Conservation (phyloP, 1,140 invertebrate species). For the Macrotrachela quadricornifera region DNA sequence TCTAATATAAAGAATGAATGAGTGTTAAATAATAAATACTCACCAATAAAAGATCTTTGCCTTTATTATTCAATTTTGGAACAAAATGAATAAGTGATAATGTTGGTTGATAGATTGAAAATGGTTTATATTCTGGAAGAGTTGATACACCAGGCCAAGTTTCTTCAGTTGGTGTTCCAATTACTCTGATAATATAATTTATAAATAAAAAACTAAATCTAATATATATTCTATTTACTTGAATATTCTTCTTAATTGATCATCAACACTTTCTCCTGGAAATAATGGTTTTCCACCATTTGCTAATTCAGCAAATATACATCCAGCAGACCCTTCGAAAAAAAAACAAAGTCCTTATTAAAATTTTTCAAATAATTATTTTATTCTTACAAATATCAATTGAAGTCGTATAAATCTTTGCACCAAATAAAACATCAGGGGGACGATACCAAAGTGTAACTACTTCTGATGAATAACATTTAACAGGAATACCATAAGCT, state of each 20-base stretch:
- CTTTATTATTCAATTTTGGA: conserved; percentile 73
- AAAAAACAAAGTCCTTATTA: too few relatives aligned
- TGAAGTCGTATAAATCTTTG: conserved; percentile 92
- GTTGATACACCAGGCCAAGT: conserved; percentile 78
- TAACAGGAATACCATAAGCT: conserved; percentile 94
- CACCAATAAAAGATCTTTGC: conserved; percentile 67
- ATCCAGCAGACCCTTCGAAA: conserved; percentile 37
- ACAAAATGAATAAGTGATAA: conserved; percentile 42
- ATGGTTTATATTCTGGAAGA: conserved; percentile 75
- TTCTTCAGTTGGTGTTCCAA: conserved; percentile 67
- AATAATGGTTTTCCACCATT: conserved; percentile 64
- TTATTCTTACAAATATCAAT: conserved; percentile 90
- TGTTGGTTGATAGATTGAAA: conserved; percentile 16
- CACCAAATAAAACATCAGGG: conserved; percentile 93
- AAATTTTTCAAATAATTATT: too few relatives aligned
- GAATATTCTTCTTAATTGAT: conserved; percentile 94
- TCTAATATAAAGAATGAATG: too few relatives aligned
- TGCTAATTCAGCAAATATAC: conserved; percentile 39
- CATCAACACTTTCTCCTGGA: conserved; percentile 85
- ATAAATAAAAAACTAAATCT: too few relatives aligned
- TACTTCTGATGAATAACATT: conserved; percentile 89
- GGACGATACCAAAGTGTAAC: conserved; percentile 58
- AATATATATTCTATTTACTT: neutral
- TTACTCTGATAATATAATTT: conserved; percentile 22
- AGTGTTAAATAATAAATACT: too few relatives aligned